Conservation (phyloP, 2,888 invertebrate species). For the Pachymerium ferrugineum region DNA sequence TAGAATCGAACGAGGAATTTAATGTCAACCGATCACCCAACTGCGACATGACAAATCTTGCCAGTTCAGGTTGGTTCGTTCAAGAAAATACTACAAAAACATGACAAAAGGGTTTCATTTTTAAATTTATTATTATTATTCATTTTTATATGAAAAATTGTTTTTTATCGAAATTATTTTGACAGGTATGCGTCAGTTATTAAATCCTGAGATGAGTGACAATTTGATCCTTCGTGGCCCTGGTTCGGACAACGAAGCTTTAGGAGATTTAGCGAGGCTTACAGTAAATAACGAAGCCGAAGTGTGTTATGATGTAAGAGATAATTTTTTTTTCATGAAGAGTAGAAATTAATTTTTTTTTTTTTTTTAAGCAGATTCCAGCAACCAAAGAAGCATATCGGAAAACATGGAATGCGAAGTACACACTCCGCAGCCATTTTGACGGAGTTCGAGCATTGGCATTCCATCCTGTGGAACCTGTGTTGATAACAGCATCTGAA, state of each 20-base stretch:
- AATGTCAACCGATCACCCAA: background rate
- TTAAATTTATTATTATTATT: too few species aligned
- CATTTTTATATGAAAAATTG: too few species aligned
- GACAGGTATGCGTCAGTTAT: constrained; percentile 7
- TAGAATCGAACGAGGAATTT: constrained; percentile 43
- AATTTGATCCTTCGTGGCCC: constrained; percentile 25
- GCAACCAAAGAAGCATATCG: constrained; percentile 83
- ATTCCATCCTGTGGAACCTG: constrained; percentile 92
- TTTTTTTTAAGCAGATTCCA: constrained; percentile 51
- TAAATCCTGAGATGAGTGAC: background rate
- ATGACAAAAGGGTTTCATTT: too few species aligned
- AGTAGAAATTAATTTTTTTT: background rate
- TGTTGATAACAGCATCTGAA: constrained; percentile 95
- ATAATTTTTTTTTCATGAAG: constrained; percentile 30
- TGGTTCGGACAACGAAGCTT: constrained; percentile 54
- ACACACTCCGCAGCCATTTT: constrained; percentile 89
- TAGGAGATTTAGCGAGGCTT: constrained; percentile 92
- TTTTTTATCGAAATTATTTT: too few species aligned
- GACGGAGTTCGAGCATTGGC: constrained; percentile 86
- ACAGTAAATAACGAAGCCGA: constrained; percentile 97
- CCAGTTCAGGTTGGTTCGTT: constrained; percentile 25
- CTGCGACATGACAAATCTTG: background rate
- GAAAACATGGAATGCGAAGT: constrained; percentile 95
- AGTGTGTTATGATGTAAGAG: constrained; percentile 70
- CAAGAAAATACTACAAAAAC: too few species aligned